Percentiles rank a stretch among this genome's conserved stretches.
phyloP scores from a whole-genome alignment of 2,888 invertebrate genomes.

The Aleiodes alternator region DNA sequence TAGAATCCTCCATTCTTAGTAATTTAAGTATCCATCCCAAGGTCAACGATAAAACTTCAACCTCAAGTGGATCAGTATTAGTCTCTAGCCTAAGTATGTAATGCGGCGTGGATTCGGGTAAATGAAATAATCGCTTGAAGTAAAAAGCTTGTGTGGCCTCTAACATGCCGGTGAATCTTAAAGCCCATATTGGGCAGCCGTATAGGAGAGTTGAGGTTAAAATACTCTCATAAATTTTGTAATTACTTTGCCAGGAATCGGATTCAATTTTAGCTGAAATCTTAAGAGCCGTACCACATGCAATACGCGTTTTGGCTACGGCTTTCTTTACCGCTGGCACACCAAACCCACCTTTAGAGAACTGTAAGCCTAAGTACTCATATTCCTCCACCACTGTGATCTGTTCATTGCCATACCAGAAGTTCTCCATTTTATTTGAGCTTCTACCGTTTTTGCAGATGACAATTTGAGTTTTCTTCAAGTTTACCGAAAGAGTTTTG shows the following conservation, averaged over 20 bases:
- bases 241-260: conserved; percentile 31
- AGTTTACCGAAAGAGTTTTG: conserved; percentile 32
- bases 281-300: background rate
- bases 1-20: conserved; percentile 32
- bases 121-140: conserved; percentile 24
- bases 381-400: conserved; percentile 23
- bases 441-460: conserved; percentile 31
- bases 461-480: conserved; percentile 28
- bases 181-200: conserved; percentile 30
- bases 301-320: background rate
- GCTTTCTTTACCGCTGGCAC: conserved; percentile 8
- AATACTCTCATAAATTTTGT: conserved; percentile 27
- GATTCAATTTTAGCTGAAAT: conserved; percentile 15
- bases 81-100: conserved; percentile 22
- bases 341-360: conserved; percentile 10
- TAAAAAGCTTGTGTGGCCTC: conserved; percentile 15
- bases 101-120: conserved; percentile 29
- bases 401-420: conserved; percentile 12
- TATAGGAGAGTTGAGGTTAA: conserved; percentile 34
- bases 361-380: conserved; percentile 18
- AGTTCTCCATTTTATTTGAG: conserved; percentile 1
- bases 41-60: background rate
- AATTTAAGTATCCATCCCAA: conserved; percentile 28
- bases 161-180: conserved; percentile 11
- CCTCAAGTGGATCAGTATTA: background rate